These are phyloP conservation scores for Drosophila austrosaltans DNA, from an alignment of 2,888 invertebrate genomes.

Conservation along the genomic window DNA sequence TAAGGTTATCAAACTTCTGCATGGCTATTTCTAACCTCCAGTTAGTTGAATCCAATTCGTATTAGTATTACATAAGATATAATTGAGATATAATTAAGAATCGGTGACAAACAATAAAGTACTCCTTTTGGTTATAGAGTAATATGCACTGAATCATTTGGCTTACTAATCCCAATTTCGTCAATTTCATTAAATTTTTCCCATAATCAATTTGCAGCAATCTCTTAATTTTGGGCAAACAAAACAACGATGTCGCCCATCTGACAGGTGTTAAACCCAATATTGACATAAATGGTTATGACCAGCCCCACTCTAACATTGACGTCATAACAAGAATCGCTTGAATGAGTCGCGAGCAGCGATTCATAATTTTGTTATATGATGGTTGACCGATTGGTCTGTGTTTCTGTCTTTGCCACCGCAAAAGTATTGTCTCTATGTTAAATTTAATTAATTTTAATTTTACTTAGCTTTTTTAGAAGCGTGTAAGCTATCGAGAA, in stretches of 20 bases:
- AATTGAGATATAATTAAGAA: too few species aligned
- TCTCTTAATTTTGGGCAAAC: conserved; percentile 34
- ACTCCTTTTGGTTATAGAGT: background rate
- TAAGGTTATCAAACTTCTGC: too few species aligned
- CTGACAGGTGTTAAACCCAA: conserved; percentile 39
- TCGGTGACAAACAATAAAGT: too few species aligned
- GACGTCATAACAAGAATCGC: conserved; percentile 48
- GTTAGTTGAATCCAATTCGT: too few species aligned
- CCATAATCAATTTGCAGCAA: conserved; percentile 40
- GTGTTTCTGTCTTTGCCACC: background rate
- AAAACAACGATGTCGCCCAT: conserved; percentile 42
- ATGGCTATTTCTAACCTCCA: too few species aligned
- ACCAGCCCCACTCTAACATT: conserved; percentile 31
- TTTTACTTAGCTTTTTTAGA: conserved; percentile 4
- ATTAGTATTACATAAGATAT: too few species aligned
- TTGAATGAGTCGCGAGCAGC: background rate
- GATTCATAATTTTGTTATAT: conserved; percentile 1
- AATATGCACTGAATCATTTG: background rate
- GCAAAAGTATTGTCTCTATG: background rate
- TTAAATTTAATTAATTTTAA: conserved; percentile 4
- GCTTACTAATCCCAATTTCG: conserved; percentile 24
- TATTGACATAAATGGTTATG: conserved; percentile 40
- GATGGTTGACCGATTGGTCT: background rate
- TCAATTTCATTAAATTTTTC: conserved; percentile 30
- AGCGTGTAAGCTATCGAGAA: conserved; percentile 41